Conservation (phyloP, 1,140 invertebrate genomes). For the Drosophila carrolli region DNA sequence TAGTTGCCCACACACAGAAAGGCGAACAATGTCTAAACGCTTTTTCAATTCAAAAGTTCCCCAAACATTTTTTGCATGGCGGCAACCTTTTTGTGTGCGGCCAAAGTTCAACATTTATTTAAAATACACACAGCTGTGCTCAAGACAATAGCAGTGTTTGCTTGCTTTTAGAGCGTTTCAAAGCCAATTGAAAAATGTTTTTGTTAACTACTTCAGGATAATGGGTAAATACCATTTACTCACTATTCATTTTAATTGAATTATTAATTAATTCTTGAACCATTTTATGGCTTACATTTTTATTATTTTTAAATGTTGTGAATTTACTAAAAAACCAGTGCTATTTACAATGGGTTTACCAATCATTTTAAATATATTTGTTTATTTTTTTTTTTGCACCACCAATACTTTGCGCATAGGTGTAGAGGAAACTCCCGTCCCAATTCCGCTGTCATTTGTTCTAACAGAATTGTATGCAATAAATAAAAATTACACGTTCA, state of each 20-base stretch:
- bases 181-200: background rate
- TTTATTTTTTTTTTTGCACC: too few species aligned
- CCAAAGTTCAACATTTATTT: conserved; percentile 74
- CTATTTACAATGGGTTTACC: too few species aligned
- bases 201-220: background rate
- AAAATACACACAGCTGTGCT: conserved; percentile 28
- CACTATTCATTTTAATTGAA: too few species aligned
- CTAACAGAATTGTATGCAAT: conserved; percentile 82
- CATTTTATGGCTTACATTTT: too few species aligned
- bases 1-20: conserved; percentile 54
- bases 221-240: background rate
- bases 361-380: too few species aligned
- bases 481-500: conserved; percentile 83
- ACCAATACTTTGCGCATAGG: background rate
- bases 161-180: background rate
- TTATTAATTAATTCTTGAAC: too few species aligned
- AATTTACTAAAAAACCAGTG: too few species aligned
- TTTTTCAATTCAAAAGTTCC: conserved; percentile 74
- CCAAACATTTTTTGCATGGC: conserved; percentile 52
- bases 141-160: conserved; percentile 7
- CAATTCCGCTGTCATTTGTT: conserved; percentile 76
- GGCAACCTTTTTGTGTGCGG: conserved; percentile 31
- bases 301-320: background rate
- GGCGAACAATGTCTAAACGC: conserved; percentile 62
- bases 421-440: background rate